A percentile compares a stretch with the other conserved stretches of the same genome.
Evolutionary conservation across 2,888 invertebrate genomes (phyloP).

Genomic region (Stenoptilia bipunctidactyla): DNA sequence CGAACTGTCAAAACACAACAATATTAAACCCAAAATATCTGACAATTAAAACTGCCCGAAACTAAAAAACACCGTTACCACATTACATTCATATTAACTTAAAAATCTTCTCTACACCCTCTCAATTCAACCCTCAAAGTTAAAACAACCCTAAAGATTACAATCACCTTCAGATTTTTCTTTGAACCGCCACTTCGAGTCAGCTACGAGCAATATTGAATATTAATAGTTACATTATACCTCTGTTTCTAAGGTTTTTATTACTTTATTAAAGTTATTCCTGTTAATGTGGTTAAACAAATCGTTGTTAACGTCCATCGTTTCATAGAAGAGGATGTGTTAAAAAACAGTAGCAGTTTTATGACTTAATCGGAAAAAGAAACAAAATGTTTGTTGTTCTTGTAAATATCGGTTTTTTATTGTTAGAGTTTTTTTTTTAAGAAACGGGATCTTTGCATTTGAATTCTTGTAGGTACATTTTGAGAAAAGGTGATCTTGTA

Average conservation of each 20-base stretch:
- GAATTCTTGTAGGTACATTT: no score
- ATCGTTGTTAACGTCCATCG: constrained; percentile 48
- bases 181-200: constrained; percentile 58
- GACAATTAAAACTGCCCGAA: no score
- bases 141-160: constrained; percentile 27
- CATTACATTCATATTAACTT: no score
- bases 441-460: no score
- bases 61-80: no score
- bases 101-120: no score
- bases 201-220: constrained; percentile 67
- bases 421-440: no score
- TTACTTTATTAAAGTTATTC: constrained; percentile 61
- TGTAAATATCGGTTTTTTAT: no score
- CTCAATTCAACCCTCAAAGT: constrained; percentile 26
- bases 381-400: no score
- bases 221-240: constrained; percentile 69
- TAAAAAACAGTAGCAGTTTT: constrained; percentile 67
- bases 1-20: no score
- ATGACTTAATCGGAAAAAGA: constrained; percentile 53
- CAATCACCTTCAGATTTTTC: constrained; percentile 60
- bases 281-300: constrained; percentile 63
- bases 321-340: constrained; percentile 56
- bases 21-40: no score
- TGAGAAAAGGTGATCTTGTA: no score
- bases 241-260: constrained; percentile 48